Percentiles rank a stretch among this genome's conserved stretches.
phyloP scores from a whole-genome alignment of 2,797 vertebrate species.

The Selene dorsalis region DNA sequence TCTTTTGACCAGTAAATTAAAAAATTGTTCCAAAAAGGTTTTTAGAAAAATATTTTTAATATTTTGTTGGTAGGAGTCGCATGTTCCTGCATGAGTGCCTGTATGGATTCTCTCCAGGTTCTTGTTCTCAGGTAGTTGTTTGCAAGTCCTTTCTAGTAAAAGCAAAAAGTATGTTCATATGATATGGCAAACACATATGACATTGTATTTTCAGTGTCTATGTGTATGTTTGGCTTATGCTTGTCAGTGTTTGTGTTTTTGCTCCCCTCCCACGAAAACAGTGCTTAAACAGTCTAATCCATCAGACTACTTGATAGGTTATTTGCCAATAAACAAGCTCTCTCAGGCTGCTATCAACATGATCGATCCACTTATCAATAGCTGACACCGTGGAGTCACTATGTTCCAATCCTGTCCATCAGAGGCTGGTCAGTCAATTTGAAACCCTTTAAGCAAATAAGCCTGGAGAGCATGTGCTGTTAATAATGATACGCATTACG shows the following conservation, averaged over 20 bases:
- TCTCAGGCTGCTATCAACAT: conserved; percentile 58
- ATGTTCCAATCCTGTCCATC: conserved; percentile 66
- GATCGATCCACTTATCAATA: conserved; percentile 73
- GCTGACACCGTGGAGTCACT: conserved; percentile 65
- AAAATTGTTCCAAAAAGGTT: not conserved
- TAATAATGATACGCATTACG: conserved; percentile 14
- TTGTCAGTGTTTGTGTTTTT: conserved; percentile 36
- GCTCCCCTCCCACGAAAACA: conserved; percentile 50
- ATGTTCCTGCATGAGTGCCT: too few relatives aligned
- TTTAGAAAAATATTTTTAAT: not conserved
- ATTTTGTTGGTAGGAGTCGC: not conserved
- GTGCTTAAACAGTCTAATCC: conserved; percentile 61
- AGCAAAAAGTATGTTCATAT: not conserved
- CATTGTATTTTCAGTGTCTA: not conserved
- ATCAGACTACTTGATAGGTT: conserved; percentile 62
- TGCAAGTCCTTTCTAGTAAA: conserved; percentile 3
- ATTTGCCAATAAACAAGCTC: conserved; percentile 70
- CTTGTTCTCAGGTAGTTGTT: too few relatives aligned
- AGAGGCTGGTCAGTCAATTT: conserved; percentile 68
- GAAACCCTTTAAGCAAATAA: conserved; percentile 68
- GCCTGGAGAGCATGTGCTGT: conserved; percentile 42
- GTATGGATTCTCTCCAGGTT: too few relatives aligned
- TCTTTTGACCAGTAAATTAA: not conserved
- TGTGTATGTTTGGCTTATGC: conserved; percentile 8
- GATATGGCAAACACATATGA: not conserved